Percentiles rank a stretch among this genome's conserved stretches.
Conservation (phyloP, 2,888 invertebrate genomes). For the Tipula confusa region DNA sequence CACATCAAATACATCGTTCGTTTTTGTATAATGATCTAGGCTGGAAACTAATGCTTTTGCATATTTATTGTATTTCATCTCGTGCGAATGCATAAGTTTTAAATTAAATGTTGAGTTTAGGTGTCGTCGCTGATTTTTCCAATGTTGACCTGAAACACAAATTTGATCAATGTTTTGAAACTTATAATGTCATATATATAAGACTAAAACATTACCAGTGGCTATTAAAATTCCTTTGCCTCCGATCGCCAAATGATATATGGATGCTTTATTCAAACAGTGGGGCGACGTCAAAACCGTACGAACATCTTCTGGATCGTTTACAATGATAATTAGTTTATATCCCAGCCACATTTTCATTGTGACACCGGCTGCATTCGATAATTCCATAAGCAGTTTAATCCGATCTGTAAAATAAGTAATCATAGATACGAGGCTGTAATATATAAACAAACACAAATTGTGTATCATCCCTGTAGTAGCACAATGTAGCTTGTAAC, state of each 20-base stretch:
- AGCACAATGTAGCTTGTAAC: neutral
- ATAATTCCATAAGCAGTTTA: neutral
- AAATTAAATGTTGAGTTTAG: neutral
- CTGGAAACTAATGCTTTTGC: neutral
- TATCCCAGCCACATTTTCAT: neutral
- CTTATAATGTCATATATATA: no score
- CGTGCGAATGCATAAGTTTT: neutral
- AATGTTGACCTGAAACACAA: neutral
- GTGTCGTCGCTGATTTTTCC: neutral
- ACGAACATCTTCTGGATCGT: neutral
- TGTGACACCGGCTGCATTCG: neutral
- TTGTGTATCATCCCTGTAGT: neutral
- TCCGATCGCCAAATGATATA: neutral
- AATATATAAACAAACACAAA: neutral
- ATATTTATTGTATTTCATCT: neutral
- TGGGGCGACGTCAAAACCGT: neutral
- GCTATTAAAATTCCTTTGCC: neutral
- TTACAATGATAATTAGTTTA: neutral
- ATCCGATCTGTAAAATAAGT: neutral
- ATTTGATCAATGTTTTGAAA: neutral
- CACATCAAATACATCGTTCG: neutral
- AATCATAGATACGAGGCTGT: neutral
- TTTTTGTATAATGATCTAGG: neutral
- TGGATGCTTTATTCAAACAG: neutral
- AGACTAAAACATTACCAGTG: neutral